Base-by-base conservation (phyloP, 2,888 invertebrate species). In the Eulithis testata region DNA sequence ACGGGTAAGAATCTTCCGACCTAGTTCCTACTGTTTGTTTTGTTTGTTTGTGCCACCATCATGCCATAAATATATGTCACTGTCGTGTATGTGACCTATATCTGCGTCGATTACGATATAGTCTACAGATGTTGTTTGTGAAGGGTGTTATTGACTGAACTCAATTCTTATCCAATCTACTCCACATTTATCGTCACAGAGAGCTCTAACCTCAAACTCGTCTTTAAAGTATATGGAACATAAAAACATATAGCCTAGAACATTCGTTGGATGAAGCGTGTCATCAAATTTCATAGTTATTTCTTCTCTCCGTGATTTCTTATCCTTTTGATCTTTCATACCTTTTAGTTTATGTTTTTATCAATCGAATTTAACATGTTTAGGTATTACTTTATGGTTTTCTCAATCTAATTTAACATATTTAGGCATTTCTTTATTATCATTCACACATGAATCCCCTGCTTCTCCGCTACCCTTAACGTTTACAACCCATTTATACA, bases 71-170 rank as follows among this genome's bases (percentile, higher is more conserved):
- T 50, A 11, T 27, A 5, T 27, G 50, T 50, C 11, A 50, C 9
- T 50, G 6, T 31, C 51, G 27, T 45, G 45, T n/a, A 51, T 27
- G 11, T 21, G 45, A 56, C 56, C 36, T 36, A 47, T 31, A 57
- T 57, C 14, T 36, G 45, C 14, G 7, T 11, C 6, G 27, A 47
- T 21, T 21, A 21, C 21, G 6, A 14, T 43, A 21, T 21, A 21
- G 49, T 12, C 21, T 11, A 40, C 2, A 21, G 21, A 21, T 21
- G 21, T 4, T 0, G 14, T 21, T 36, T 54, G 11, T 57, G 57
- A 49, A 37, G 47, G 49, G 37, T 49, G 49, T 57, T 57, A 49
- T 57, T 31, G 31, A 47, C 12, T 11, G 14, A 57, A 49, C 11
- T 37, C 45, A 49, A 21, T 37, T 31, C 45, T 55, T 43, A 43